Conservation (phyloP, 2,797 vertebrate species). For the Cetoscarus ocellatus region DNA sequence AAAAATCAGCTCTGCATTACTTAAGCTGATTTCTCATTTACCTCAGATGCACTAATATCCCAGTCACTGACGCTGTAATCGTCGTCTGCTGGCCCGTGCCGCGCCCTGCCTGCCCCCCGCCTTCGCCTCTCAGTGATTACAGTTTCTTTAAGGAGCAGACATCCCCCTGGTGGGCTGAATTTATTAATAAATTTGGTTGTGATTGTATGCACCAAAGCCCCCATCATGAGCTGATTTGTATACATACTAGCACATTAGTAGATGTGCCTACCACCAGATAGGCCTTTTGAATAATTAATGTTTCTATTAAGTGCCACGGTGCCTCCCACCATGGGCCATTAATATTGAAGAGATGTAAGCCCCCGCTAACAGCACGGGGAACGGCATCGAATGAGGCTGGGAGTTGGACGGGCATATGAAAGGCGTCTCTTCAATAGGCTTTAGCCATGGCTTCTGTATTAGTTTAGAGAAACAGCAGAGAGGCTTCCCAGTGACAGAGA, state of each 20-base stretch:
- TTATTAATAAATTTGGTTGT: conserved; percentile 77
- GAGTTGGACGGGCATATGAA: conserved; percentile 73
- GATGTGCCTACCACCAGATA: conserved; percentile 78
- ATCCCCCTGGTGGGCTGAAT: conserved; percentile 67
- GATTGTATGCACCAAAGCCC: conserved; percentile 73
- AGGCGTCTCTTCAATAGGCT: conserved; percentile 58
- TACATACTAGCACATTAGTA: conserved; percentile 85
- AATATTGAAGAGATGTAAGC: conserved; percentile 86
- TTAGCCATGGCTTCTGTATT: conserved; percentile 48
- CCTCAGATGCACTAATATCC: conserved; percentile 33
- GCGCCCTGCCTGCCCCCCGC: conserved; percentile 20
- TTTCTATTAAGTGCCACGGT: conserved; percentile 82
- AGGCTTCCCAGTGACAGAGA: conserved; percentile 42
- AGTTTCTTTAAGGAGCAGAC: conserved; percentile 72
- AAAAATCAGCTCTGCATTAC: conserved; percentile 46
- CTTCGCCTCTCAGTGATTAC: conserved; percentile 60
- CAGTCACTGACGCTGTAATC: conserved; percentile 23
- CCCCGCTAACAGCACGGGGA: conserved; percentile 80
- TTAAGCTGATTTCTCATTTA: conserved; percentile 21
- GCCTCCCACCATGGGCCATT: conserved; percentile 78
- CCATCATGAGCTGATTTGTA: conserved; percentile 83
- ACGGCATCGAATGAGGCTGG: conserved; percentile 82
- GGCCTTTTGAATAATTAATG: conserved; percentile 85
- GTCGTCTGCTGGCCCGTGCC: neutral
- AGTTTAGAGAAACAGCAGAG: conserved; percentile 48